A percentile compares a stretch with the other conserved stretches of the same genome.
phyloP scores from a whole-genome alignment of 2,797 vertebrate genomes.

The Chrosomus eos region DNA sequence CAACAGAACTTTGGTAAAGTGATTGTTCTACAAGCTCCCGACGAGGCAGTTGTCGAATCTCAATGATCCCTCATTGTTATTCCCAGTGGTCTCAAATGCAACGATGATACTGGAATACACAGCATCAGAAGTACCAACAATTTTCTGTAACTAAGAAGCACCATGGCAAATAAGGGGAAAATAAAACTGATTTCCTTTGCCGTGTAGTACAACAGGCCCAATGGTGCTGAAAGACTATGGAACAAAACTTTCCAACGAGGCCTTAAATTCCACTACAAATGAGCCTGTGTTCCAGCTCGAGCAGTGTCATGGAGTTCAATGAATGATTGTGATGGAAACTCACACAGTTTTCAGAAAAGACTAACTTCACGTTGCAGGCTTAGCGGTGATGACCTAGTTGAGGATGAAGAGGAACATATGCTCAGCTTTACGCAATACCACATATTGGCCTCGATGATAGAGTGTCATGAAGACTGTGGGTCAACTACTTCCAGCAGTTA shows the following conservation, averaged over 20 bases:
- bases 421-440: slow-evolving; percentile 19
- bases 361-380: slow-evolving; percentile 43
- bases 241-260: slow-evolving; percentile 31
- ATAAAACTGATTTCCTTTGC: background rate
- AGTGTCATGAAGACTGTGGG: slow-evolving; percentile 26
- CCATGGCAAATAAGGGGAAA: background rate
- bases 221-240: background rate
- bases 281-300: slow-evolving; percentile 23
- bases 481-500: background rate
- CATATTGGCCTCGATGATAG: slow-evolving; percentile 16
- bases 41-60: background rate
- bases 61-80: background rate
- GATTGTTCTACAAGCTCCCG: background rate
- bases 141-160: background rate
- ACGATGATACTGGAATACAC: background rate
- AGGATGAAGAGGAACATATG: slow-evolving; percentile 41
- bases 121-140: background rate
- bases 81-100: background rate
- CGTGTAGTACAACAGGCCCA: background rate
- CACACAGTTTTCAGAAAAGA: slow-evolving; percentile 22
- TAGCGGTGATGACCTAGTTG: slow-evolving; percentile 47
- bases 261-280: slow-evolving; percentile 20
- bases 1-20: background rate
- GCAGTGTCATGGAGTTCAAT: slow-evolving; percentile 31
- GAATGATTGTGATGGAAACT: slow-evolving; percentile 54